phyloP scores from a whole-genome alignment of 2,797 vertebrate species.

The Botia almorhae region DNA sequence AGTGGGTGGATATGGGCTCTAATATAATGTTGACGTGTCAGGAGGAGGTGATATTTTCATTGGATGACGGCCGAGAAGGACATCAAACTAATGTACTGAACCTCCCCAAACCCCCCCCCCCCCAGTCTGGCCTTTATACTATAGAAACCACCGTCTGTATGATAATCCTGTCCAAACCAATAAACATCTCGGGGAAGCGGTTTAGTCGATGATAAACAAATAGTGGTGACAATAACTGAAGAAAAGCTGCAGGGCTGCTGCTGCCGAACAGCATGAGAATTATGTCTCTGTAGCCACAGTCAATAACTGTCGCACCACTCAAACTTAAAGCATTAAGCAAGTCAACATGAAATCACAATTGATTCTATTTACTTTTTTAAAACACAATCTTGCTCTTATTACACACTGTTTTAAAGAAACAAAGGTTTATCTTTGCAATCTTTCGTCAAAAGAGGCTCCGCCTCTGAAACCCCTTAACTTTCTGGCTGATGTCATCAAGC shows the following conservation, averaged over 20 bases:
- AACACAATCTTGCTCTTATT: not conserved
- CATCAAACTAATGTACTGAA: slow-evolving; percentile 22
- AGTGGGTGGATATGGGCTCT: slow-evolving; percentile 24
- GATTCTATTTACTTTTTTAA: not conserved
- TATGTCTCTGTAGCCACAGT: not conserved
- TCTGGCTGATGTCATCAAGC: not conserved
- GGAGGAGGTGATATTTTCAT: slow-evolving; percentile 21
- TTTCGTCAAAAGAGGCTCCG: not conserved
- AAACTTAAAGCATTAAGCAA: not conserved
- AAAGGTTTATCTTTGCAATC: not conserved
- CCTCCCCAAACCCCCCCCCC: not conserved
- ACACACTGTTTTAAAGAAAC: not conserved
- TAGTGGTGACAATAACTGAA: not conserved
- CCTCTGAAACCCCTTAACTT: not conserved
- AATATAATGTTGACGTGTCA: slow-evolving; percentile 21
- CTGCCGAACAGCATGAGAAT: not conserved
- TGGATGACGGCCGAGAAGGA: slow-evolving; percentile 7
- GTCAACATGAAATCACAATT: not conserved
- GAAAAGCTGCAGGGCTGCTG: not conserved
- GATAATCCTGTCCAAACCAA: slow-evolving; percentile 28
- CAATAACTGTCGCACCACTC: not conserved
- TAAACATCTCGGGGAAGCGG: slow-evolving; percentile 9
- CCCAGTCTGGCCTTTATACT: not conserved
- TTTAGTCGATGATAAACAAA: slow-evolving; percentile 13
- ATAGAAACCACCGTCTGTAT: not conserved